These are phyloP conservation scores for Diplazon laetatorius DNA, from an alignment of 2,888 invertebrate genomes.

Conservation along the genomic window DNA sequence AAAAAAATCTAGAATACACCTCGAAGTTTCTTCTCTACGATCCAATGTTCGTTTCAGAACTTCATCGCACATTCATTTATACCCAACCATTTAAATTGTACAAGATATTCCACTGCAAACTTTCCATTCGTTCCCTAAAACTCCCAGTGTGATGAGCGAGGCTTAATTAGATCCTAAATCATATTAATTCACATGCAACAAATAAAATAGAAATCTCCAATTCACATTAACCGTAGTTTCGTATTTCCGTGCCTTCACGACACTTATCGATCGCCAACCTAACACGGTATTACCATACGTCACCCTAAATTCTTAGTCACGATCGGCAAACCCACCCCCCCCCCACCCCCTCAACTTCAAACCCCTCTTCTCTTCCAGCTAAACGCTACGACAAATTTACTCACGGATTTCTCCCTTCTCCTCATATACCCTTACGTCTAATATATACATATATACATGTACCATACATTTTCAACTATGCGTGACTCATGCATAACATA, in stretches of 20 bases:
- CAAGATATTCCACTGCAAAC: too few species aligned
- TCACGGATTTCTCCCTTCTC: conserved; percentile 51
- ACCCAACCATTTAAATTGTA: too few species aligned
- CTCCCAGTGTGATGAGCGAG: too few species aligned
- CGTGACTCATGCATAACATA: conserved; percentile 42
- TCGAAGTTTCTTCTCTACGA: too few species aligned
- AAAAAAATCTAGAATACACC: too few species aligned
- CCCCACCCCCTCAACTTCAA: conserved; percentile 1
- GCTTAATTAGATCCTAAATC: too few species aligned
- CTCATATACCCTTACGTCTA: too few species aligned
- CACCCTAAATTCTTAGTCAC: conserved; percentile 68
- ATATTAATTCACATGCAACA: neutral
- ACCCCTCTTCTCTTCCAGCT: conserved; percentile 28
- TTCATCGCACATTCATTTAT: too few species aligned
- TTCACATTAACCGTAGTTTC: conserved; percentile 54
- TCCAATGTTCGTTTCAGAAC: too few species aligned
- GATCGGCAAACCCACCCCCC: conserved; percentile 55
- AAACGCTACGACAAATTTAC: conserved; percentile 61
- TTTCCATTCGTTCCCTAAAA: too few species aligned
- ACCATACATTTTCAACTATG: conserved; percentile 8
- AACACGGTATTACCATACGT: conserved; percentile 62
- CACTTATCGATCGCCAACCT: conserved; percentile 59
- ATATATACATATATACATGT: conserved; percentile 6
- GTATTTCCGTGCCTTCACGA: conserved; percentile 30
- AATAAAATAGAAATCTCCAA: conserved; percentile 43